phyloP scores from a whole-genome alignment of 2,113 vertebrate species.

The Chamaetylas fuelleborni region DNA sequence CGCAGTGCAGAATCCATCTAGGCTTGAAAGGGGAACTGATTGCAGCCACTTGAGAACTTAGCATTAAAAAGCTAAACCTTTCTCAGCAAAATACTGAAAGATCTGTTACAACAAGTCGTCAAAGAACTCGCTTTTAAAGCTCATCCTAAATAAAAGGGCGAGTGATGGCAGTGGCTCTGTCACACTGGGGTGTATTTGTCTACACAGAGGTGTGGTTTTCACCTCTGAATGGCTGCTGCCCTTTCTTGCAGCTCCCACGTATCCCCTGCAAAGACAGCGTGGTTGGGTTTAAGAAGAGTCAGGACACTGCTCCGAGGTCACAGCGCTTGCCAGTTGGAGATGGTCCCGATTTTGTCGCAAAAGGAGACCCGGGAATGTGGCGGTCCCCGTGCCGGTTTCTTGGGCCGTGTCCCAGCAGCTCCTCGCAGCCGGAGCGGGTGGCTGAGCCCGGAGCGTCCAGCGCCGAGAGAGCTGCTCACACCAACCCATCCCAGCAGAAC shows the following conservation, averaged over 20 bases:
- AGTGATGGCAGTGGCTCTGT: neutral
- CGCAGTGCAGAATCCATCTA: neutral
- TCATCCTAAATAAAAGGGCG: neutral
- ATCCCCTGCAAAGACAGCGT: neutral
- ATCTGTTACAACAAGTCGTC: neutral
- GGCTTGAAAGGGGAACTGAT: neutral
- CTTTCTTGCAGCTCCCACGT: neutral
- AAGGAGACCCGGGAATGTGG: fast-evolving
- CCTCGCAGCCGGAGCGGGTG: fast-evolving
- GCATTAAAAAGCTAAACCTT: neutral
- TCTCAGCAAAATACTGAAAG: neutral
- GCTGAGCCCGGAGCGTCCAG: fast-evolving
- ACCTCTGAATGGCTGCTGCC: neutral
- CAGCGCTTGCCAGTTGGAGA: neutral
- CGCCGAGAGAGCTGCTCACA: neutral
- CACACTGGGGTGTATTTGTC: neutral
- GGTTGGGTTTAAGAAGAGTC: fast-evolving
- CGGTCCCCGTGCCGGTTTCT: fast-evolving
- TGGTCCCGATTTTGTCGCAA: neutral
- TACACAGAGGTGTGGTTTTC: neutral
- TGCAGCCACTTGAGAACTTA: neutral
- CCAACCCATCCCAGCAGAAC: fast-evolving
- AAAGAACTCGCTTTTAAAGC: neutral
- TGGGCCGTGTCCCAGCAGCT: neutral
- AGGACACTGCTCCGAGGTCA: neutral